Base-by-base conservation (phyloP, 2,797 vertebrate genomes). In the Lagodon rhomboides region DNA sequence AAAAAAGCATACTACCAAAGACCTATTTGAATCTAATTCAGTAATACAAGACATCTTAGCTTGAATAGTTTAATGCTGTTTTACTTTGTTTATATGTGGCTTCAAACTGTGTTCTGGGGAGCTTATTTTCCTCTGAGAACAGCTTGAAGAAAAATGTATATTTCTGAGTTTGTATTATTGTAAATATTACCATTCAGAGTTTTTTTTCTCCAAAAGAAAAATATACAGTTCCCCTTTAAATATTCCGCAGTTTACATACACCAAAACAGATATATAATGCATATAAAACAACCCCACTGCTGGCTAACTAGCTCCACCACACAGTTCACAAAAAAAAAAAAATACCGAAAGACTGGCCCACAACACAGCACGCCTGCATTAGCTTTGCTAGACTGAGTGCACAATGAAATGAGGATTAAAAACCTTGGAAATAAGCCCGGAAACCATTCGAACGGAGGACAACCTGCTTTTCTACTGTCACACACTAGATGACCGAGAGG, bases 401-500 rank as follows among this genome's bases (percentile, higher is more conserved):
- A 91, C 90, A 91, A 90, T 91, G 89, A 93, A 94, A 93, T 91
- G 90, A 91, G 89, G 91, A 94, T 93, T 93, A 92, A 89, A 91
- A 92, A 85, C 59, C 82, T 89, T 93, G 93, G 92, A 92, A 78
- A 77, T 51, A 25, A 87, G 90, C 93, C 94, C 91, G 87, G 90
- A 92, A 92, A 82, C 55, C 89, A 79, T 93, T 87, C 81, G 86
- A 85, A 90, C 75, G 73, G 81, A 72, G 76, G 76, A 70, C 80
- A 89, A 86, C 86, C 87, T 84, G 89, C 84, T 83, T 87, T 76
- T 68, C 80, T 60, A 54, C 80, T 77, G 68, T 75, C 86, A 68
- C 38, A 75, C 61, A 59, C 70, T 20, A 85, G 73, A 70, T 72
- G 85, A 83, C 87, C 79, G 54, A 55, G 77, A 85, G 70, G 51